Evolutionary conservation across 2,888 invertebrate genomes (phyloP).

Genomic region (Resseliella maxima): DNA sequence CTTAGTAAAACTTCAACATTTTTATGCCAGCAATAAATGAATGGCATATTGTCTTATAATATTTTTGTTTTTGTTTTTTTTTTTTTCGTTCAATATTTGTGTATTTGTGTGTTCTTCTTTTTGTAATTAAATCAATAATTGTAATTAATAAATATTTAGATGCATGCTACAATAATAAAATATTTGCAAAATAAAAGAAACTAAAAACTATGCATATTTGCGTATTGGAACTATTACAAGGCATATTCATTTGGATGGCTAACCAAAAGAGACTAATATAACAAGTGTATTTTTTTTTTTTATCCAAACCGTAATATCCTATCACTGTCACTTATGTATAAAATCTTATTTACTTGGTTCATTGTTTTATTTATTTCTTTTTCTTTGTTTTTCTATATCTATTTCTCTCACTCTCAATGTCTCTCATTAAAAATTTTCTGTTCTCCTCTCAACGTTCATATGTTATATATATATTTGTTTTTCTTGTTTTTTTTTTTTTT

Average conservation of each 20-base stretch:
- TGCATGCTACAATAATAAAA: conserved; percentile 24
- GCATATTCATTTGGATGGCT: conserved; percentile 26
- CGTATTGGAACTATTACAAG: conserved; percentile 35
- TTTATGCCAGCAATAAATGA: not conserved
- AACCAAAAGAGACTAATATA: conserved; percentile 39
- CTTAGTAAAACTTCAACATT: not conserved
- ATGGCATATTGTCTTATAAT: not conserved
- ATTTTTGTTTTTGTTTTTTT: not conserved
- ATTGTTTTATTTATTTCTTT: not conserved
- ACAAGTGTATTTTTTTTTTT: conserved; percentile 2
- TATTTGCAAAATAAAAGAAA: conserved; percentile 24
- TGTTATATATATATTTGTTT: not conserved
- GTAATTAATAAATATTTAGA: conserved; percentile 41
- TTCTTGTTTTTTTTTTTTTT: not conserved
- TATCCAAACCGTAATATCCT: conserved; percentile 27
- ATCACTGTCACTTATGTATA: not conserved
- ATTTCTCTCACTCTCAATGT: too few relatives aligned
- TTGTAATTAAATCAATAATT: conserved; percentile 7
- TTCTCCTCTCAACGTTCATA: conserved; percentile 18
- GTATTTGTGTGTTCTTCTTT: too few relatives aligned
- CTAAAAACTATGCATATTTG: not conserved
- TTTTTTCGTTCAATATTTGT: too few relatives aligned
- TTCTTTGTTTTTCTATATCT: not conserved
- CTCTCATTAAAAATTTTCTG: too few relatives aligned
- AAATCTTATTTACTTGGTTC: conserved; percentile 43